Evolutionary conservation across 2,888 invertebrate species (phyloP).

Genomic region (Norana najaformis): DNA sequence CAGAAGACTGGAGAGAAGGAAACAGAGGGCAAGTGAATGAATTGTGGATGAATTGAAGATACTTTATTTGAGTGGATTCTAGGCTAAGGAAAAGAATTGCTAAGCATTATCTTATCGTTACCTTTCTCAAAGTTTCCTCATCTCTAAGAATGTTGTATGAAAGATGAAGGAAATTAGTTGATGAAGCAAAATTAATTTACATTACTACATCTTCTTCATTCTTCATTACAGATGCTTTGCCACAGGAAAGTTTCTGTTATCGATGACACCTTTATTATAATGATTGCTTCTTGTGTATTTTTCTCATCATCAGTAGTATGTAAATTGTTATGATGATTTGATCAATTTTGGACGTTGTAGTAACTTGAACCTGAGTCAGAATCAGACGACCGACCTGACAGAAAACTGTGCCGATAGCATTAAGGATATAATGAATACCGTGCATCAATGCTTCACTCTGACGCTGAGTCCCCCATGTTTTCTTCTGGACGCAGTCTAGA

Average conservation of each 20-base stretch:
- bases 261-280: background rate
- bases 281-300: background rate
- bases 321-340: background rate
- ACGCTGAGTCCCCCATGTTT: background rate
- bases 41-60: no score
- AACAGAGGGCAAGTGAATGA: no score
- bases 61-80: no score
- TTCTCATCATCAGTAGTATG: background rate
- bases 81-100: no score
- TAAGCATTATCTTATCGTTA: no score
- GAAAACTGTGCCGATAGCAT: background rate
- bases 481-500: background rate
- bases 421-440: background rate
- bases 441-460: background rate
- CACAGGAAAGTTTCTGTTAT: background rate
- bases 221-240: no score
- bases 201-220: background rate
- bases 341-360: background rate
- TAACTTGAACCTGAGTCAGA: background rate
- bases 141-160: no score
- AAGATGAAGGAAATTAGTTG: no score
- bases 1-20: no score
- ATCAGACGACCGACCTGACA: background rate
- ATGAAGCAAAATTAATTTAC: background rate
- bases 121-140: no score